Evolutionary conservation across 2,113 vertebrate genomes (phyloP), one percentile per base, ranked within the genome.

Genomic region (Hippopotamus amphibius): DNA sequence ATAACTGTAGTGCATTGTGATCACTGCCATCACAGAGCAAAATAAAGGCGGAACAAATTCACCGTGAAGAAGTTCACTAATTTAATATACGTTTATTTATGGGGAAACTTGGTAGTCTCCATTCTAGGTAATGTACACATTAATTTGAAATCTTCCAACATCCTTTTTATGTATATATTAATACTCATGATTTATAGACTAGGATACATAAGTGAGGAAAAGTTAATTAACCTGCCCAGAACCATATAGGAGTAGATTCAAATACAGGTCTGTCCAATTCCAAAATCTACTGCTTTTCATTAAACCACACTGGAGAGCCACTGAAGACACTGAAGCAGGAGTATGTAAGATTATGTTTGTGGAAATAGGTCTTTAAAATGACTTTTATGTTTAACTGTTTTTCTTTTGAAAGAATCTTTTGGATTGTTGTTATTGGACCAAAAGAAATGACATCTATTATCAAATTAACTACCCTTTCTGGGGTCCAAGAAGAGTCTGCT

Each of bases 401-500:
- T 72, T 61, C 19, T 41, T 95, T 95, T 96, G 95, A 97, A 94
- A 97, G 89, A 94, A 66, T 76, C 77, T 55, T 96, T 85, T 88
- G 43, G 93, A 72, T 96, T 77, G 48, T 79, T 95, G 61, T 80
- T 90, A 19, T 55, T 88, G 74, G 96, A 97, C 97, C 93, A 74
- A 93, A 80, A 98, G 98, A 96, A 98, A 99, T 99, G 99, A 99
- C 99, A 28, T 99, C 99, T 68, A 99, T 99, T 97, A 99, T 99
- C 98, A 99, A 99, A 98, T 97, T 99, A 98, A 99, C 99, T 1
- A 99, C 99, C 1, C 99, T 99, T 33, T 99, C 99, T 0, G 99
- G 99, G 91, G 99, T 99, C 59, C 99, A 99, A 98, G 99, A 99
- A 98, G 99, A 99, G 84, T 99, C 99, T 48, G 99, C 99, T 12